Conservation (phyloP, 2,888 invertebrate genomes). For the Spisula subtruncata region DNA sequence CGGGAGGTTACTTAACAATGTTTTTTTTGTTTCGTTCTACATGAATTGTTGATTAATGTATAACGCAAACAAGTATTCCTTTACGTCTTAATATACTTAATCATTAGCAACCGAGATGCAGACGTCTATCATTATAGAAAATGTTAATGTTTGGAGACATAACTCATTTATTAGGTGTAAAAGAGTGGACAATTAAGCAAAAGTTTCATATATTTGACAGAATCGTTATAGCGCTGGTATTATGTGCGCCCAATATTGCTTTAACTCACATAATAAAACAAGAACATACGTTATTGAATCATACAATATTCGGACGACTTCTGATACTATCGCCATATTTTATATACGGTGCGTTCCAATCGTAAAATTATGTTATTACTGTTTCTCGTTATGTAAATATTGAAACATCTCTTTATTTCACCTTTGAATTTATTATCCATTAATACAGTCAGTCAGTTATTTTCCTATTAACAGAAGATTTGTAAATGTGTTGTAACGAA, state of each 20-base stretch:
- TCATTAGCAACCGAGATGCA: background rate
- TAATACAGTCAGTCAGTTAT: background rate
- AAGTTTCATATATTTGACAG: conserved; percentile 9
- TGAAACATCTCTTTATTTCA: background rate
- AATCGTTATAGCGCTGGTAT: background rate
- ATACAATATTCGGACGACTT: background rate
- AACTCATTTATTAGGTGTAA: background rate
- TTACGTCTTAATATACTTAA: background rate
- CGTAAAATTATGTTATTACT: conserved; percentile 10
- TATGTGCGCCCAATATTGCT: background rate
- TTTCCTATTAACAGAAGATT: too few relatives aligned
- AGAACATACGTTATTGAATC: background rate
- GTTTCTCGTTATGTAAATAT: background rate
- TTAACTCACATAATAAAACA: background rate
- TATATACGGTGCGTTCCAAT: background rate
- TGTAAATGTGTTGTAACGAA: too few relatives aligned
- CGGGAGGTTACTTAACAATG: background rate
- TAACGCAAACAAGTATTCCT: background rate
- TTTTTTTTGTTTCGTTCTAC: background rate
- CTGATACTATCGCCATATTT: conserved; percentile 6
- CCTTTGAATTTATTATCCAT: background rate
- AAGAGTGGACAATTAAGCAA: conserved; percentile 21
- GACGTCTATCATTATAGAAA: background rate
- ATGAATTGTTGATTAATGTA: background rate
- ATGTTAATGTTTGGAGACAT: background rate